These are phyloP conservation scores for Lycia hirtaria DNA, from an alignment of 2,888 invertebrate species.

Conservation along the genomic window DNA sequence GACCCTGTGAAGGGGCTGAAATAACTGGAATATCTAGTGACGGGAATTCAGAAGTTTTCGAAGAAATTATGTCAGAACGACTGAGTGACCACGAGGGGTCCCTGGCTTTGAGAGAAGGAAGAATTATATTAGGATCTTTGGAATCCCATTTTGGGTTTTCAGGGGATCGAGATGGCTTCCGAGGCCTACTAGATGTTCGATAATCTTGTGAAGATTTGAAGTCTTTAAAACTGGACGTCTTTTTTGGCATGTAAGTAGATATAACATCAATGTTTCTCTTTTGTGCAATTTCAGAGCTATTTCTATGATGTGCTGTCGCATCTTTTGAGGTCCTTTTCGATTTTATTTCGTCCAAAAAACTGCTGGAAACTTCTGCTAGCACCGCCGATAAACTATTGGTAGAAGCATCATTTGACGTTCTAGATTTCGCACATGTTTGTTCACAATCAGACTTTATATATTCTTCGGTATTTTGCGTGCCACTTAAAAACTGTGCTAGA, in stretches of 20 bases:
- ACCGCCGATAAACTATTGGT: background rate
- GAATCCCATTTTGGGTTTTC: constrained; percentile 1
- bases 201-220: background rate
- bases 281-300: background rate
- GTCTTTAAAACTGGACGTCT: background rate
- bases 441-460: no score
- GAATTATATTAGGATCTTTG: background rate
- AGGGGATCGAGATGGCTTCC: constrained; percentile 1
- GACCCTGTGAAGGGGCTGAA: background rate
- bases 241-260: no score
- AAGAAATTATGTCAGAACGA: background rate
- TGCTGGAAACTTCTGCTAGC: background rate
- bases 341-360: background rate
- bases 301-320: no score
- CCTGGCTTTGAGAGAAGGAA: background rate
- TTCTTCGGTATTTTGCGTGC: background rate
- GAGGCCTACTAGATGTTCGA: background rate
- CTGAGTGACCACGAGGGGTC: background rate
- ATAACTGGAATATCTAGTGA: background rate
- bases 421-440: no score
- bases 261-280: background rate
- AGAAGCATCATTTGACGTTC: no score
- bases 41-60: background rate
- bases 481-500: background rate
- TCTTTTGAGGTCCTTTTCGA: background rate